Base-by-base conservation (phyloP, 2,113 vertebrate genomes). In the Arenaria interpres region DNA sequence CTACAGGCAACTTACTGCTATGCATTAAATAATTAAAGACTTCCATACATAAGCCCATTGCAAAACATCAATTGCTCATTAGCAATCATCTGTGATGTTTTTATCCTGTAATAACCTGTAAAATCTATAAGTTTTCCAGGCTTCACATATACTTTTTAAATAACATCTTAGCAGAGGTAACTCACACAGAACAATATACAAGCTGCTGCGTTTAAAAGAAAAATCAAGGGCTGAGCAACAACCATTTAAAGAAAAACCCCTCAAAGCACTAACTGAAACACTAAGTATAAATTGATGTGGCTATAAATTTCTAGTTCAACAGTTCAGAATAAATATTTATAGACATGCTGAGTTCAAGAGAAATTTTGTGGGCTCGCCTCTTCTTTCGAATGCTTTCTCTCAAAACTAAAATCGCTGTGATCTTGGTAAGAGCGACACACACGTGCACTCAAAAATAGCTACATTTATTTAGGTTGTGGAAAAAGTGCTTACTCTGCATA, bases 311-410 rank as follows among this genome's bases (percentile, higher is more conserved):
- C 80, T 91, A 82, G 90, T 82, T 95, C 80, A 93, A 57, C 32
- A 73, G 80, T 69, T 89, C 90, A 93, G 66, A 69, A 79, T 75
- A 94, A 97, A 85, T 92, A 93, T 92, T 96, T 96, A 89, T 39
- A 85, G 89, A 91, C 57, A 76, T 53, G 45, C 41, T 79, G 80
- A 93, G 80, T 89, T 88, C 59, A 97, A 91, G 89, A 95, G 53
- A 92, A 95, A 85, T 69, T 82, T 82, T 93, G 89, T 62, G 80
- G 73, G 37, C n/a, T 92, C 3, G 14, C 27, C 73, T 90, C 79
- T 83, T 64, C 72, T 89, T 84, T 87, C 46, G 78, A 91, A 64
- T 66, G 80, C 77, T 97, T 95, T 91, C 80, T 92, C 62, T 97
- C 77, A 85, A 92, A 97, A 89, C 57, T 90, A 39, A 89, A 84